Evolutionary conservation across 2,888 invertebrate genomes (phyloP).

Genomic region (Anthoptus insignis): DNA sequence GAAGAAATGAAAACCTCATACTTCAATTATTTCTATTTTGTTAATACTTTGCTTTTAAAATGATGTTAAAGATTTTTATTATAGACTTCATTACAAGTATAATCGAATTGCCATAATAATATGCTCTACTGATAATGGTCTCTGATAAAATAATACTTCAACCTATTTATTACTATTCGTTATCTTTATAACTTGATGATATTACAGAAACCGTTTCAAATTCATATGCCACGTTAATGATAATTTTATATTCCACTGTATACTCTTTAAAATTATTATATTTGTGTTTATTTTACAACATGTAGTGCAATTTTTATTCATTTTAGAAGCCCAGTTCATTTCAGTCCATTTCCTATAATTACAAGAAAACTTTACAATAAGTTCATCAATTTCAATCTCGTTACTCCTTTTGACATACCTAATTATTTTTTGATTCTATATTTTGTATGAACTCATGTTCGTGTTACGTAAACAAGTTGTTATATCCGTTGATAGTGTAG

Average conservation of each 20-base stretch:
- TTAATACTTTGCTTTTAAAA: not conserved
- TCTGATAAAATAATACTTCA: slow-evolving; percentile 33
- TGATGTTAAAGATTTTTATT: slow-evolving; percentile 2
- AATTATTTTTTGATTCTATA: not conserved
- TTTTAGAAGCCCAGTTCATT: no score
- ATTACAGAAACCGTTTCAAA: slow-evolving; percentile 14
- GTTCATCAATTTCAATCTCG: no score
- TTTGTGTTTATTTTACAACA: not conserved
- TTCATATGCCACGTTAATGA: slow-evolving; percentile 13
- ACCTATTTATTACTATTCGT: slow-evolving; percentile 23
- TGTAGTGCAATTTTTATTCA: no score
- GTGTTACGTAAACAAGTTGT: slow-evolving; percentile 16
- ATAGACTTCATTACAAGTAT: slow-evolving; percentile 1
- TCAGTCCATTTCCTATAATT: no score
- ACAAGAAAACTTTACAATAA: no score
- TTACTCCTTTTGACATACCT: no score
- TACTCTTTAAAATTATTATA: no score
- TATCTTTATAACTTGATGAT: slow-evolving; percentile 25
- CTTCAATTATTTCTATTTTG: no score
- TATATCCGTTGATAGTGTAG: slow-evolving; percentile 13
- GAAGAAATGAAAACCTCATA: no score
- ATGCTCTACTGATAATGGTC: slow-evolving; percentile 12
- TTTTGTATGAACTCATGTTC: not conserved
- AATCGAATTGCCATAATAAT: slow-evolving; percentile 26
- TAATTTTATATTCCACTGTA: slow-evolving; percentile 8